These are phyloP conservation scores for Ladona fulva DNA, from an alignment of 1,140 invertebrate species.

Conservation along the genomic window DNA sequence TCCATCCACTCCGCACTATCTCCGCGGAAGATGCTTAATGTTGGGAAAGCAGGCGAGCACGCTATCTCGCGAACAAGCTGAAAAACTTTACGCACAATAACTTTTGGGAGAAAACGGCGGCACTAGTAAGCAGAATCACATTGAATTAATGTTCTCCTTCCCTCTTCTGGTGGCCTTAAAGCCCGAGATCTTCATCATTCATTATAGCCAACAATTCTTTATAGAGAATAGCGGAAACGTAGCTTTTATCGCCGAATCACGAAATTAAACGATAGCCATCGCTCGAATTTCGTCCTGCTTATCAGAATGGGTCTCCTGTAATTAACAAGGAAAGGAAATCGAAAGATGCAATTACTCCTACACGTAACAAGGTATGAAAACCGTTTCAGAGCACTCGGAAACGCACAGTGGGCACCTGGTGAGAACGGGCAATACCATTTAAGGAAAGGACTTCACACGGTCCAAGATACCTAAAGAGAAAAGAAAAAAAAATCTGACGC, in stretches of 20 bases:
- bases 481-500: not conserved
- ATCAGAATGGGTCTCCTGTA: not conserved
- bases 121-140: not conserved
- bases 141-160: not conserved
- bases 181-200: not conserved
- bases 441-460: not conserved
- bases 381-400: not conserved
- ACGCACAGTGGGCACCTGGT: not conserved
- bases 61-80: not conserved
- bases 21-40: not conserved
- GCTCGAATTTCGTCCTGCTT: not conserved
- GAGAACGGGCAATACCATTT: not conserved
- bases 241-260: not conserved
- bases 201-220: not conserved
- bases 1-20: no score
- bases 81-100: constrained; percentile 9
- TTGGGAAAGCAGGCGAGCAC: constrained; percentile 1
- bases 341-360: not conserved
- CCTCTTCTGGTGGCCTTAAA: not conserved
- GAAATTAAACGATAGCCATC: not conserved
- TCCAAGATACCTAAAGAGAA: not conserved
- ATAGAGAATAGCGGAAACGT: not conserved
- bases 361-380: not conserved
- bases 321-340: not conserved
- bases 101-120: not conserved